phyloP scores from a whole-genome alignment of 2,797 vertebrate genomes.

The Phoebastria nigripes region DNA sequence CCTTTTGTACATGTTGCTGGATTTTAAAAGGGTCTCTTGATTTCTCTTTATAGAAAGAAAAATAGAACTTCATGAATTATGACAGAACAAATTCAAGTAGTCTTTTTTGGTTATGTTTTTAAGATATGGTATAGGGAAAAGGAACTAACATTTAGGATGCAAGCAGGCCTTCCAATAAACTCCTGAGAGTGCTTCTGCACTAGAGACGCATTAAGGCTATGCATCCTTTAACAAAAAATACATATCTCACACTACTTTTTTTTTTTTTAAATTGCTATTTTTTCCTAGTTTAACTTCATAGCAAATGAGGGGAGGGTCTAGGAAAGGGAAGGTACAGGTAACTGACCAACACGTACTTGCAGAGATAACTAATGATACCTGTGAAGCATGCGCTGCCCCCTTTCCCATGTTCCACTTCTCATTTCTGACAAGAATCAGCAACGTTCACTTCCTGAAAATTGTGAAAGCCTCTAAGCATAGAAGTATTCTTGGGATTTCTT shows the following conservation, averaged over 20 bases:
- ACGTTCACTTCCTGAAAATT: conserved; percentile 54
- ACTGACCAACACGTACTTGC: background rate
- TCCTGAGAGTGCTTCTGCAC: background rate
- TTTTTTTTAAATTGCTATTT: background rate
- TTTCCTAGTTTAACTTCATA: background rate
- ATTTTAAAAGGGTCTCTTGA: background rate
- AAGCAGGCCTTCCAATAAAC: background rate
- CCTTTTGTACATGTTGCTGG: background rate
- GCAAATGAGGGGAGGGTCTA: background rate
- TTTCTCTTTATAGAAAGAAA: background rate
- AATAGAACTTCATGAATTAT: background rate
- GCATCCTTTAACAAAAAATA: background rate
- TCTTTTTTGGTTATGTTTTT: background rate
- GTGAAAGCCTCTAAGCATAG: conserved; percentile 48
- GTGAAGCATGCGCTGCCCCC: background rate
- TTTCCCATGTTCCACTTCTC: background rate
- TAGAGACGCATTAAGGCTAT: background rate
- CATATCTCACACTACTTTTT: background rate
- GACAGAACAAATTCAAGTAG: background rate
- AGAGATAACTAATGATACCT: conserved; percentile 6
- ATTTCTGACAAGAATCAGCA: conserved; percentile 45
- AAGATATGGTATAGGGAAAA: background rate
- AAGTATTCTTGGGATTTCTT: conserved; percentile 59
- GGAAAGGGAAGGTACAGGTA: background rate
- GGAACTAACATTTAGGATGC: background rate